Base-by-base conservation (phyloP, 2,113 vertebrate genomes). In the Noturus placidus region DNA sequence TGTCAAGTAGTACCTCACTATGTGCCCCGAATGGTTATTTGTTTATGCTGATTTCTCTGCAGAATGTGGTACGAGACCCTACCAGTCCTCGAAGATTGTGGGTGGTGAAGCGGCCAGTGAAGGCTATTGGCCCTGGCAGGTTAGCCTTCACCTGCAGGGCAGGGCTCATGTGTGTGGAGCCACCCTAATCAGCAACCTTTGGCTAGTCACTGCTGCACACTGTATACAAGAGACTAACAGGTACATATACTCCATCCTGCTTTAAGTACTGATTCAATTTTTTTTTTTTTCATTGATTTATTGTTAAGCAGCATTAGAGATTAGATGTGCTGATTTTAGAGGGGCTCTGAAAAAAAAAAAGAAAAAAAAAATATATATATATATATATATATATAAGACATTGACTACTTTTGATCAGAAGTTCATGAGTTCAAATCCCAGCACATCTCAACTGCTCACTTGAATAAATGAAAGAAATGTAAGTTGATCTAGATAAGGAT, bases 41-140 rank as follows among this genome's bases (percentile, higher is more conserved):
- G 20, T 27, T 82, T 61, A 33, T 22, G 11, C 8, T 42, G 46
- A 33, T 54, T 61, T 89, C 1, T 76, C 8, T 83, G 22, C 38
- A 99, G 98, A 95, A 74, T 99, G 98, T 1, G 98, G 98, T 27
- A 91, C 27, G n/a, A 96, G 94, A 4, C 90, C 92, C 0, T 98
- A 95, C 50, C 96, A 89, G 89, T 92, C 93, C 6, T 94, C 96
- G 0, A 96, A 97, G 22, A 97, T 99, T 0, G 98, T 99, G 0
- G 98, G 98, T 0, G 98, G 98, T 50, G 91, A 95, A 88, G 88
- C 96, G 0, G 94, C 97, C 0, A 94, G 95, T 0, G 91, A 91
- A 2, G 98, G 97, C 0, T 96, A 98, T 85, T 99, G 96, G 94
- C 98, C 98, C 0, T 99, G 98, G 98, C 98, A 99, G 92, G 96